Base-by-base conservation (phyloP, 2,113 vertebrate genomes). In the Hirundichthys speculiger region DNA sequence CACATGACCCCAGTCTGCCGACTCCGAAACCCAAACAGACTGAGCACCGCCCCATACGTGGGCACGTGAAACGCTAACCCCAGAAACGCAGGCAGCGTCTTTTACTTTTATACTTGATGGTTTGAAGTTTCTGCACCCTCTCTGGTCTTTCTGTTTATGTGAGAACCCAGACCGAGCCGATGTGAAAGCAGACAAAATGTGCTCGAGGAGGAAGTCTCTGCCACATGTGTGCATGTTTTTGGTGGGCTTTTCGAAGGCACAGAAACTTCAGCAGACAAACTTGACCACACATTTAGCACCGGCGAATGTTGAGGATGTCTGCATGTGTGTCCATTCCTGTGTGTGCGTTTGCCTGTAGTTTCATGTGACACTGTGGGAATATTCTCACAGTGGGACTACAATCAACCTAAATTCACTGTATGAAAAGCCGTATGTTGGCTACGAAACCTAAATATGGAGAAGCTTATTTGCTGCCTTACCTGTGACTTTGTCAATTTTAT, bases 251-350 rank as follows among this genome's bases (percentile, higher is more conserved):
- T 68, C 4, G 1, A 13, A 21, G 40, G 22, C 27, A 70, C 63
- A 61, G 76, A 79, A 84, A 89, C 76, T 61, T 19, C 69, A 24
- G 47, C 71, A 79, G 76, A 83, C 61, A 88, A 70, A 82, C 52
- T 51, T 83, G 45, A 87, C 80, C 83, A 76, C 87, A 87, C 61
- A 81, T 14, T 66, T 42, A 63, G 64, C 45, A 68, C 38, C 73
- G 79, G 80, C 62, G 64, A 43, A 52, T 51, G 77, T 55, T 13
- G 49, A 38, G 59, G 47, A 39, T 77, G 50, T 64, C 30, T 60
- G 34, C n/a, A 3, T 50, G 20, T 48, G 50, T 58, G 25, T 34
- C 27, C 27, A 27, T 27, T 27, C 27, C 27, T 49, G 6, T 61
- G n/a, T 64, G 18, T 45, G 34, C 30, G 13, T 61, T 21, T 67